Percentiles rank a stretch among this genome's conserved stretches.
phyloP scores from a whole-genome alignment of 2,797 vertebrate genomes.

The Ispidina picta region DNA sequence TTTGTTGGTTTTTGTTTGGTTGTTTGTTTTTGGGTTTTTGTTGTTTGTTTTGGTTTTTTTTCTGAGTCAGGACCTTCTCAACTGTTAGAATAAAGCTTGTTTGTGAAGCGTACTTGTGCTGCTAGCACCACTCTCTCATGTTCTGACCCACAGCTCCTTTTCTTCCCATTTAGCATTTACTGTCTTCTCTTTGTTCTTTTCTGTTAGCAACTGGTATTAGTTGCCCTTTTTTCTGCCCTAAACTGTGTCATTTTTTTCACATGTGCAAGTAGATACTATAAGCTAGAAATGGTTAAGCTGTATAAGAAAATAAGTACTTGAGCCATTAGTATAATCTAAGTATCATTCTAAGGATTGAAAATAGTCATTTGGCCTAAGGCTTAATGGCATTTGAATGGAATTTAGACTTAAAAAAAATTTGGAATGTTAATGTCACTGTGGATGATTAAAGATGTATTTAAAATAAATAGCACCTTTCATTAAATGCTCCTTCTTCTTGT shows the following conservation, averaged over 20 bases:
- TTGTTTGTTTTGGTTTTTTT: neutral
- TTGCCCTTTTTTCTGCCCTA: neutral
- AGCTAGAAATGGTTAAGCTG: neutral
- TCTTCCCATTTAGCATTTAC: neutral
- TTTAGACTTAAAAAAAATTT: neutral
- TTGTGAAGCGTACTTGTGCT: accelerated
- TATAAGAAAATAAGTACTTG: neutral
- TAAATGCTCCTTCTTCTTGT: neutral
- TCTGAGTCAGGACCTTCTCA: accelerated
- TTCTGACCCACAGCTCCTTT: neutral
- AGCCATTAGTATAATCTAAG: neutral
- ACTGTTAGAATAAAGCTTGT: accelerated
- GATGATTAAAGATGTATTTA: neutral
- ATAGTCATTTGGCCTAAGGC: neutral
- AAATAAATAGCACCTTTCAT: neutral
- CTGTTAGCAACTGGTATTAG: neutral
- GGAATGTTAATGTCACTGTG: neutral
- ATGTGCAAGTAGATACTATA: accelerated
- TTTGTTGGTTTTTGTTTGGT: too few species aligned
- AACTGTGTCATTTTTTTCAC: neutral
- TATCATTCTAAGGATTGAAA: neutral
- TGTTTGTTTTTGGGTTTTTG: too few species aligned
- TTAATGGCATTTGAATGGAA: neutral
- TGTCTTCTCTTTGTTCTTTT: neutral
- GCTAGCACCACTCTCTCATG: accelerated